These are phyloP conservation scores for Cavia aperea DNA, from an alignment of 2,113 vertebrate genomes.

Conservation along the genomic window DNA sequence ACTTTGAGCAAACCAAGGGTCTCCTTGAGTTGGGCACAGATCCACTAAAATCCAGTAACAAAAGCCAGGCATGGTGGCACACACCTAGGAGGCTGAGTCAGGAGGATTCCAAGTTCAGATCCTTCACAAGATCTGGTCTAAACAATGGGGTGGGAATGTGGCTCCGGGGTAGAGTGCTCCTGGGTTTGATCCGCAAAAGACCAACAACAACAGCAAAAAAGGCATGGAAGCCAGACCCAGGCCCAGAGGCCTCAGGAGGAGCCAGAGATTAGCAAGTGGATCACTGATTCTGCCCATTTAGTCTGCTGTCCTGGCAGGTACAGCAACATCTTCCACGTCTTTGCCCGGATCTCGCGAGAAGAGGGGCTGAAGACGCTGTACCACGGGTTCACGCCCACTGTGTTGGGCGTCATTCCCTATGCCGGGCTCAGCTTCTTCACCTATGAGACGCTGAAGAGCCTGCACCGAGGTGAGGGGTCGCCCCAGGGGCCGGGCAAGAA, in stretches of 20 bases:
- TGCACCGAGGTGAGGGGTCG: constrained; percentile 85
- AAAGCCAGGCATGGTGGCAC: neutral
- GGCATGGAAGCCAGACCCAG: neutral
- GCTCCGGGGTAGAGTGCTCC: neutral
- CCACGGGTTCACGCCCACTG: constrained; percentile 90
- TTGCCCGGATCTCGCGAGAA: constrained; percentile 91
- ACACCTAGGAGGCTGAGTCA: neutral
- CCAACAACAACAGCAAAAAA: neutral
- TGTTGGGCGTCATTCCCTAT: constrained; percentile 92
- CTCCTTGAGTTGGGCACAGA: neutral
- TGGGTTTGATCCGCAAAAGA: neutral
- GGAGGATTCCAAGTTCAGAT: neutral
- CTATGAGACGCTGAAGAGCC: constrained; percentile 92
- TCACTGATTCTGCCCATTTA: neutral
- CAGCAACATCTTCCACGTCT: constrained; percentile 94
- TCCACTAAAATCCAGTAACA: neutral
- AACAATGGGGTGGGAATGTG: neutral
- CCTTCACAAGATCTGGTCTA: neutral
- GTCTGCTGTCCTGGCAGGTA: constrained; percentile 81
- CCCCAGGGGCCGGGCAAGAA: accelerated
- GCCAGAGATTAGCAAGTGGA: too few relatives aligned
- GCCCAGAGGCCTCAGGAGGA: neutral
- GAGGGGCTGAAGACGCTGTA: constrained; percentile 92
- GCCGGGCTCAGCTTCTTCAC: constrained; percentile 98
- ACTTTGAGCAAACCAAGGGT: neutral